These are phyloP conservation scores for Drosophila affinis DNA, from an alignment of 2,888 invertebrate genomes.

Conservation along the genomic window DNA sequence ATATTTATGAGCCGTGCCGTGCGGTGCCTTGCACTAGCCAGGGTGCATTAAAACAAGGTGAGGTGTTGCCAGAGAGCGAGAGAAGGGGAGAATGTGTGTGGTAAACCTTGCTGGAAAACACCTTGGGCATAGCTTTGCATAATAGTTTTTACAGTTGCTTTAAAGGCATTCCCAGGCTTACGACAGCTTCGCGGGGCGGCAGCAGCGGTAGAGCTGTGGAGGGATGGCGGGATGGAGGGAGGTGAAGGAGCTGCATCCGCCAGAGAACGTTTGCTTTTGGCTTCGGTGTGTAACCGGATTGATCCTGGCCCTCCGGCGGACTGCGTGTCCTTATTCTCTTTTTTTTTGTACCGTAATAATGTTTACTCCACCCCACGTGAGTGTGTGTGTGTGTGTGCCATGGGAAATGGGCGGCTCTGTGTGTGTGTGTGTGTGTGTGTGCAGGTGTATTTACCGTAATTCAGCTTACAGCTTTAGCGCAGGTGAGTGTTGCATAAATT, in stretches of 20 bases:
- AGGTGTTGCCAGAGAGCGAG: neutral
- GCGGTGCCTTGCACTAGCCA: neutral
- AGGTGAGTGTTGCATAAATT: conserved; percentile 71
- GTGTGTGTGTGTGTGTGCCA: conserved; percentile 12
- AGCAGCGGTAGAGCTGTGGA: neutral
- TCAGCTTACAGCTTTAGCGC: conserved; percentile 51
- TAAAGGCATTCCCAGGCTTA: conserved; percentile 17
- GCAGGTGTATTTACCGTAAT: conserved; percentile 51
- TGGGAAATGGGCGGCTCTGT: neutral
- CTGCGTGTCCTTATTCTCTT: conserved; percentile 29
- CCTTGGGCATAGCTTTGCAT: conserved; percentile 39
- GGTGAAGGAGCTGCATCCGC: neutral
- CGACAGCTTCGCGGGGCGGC: neutral
- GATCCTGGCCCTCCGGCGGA: conserved; percentile 31
- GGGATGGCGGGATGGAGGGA: no score
- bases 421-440: conserved; percentile 18
- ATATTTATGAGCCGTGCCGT: conserved; percentile 29
- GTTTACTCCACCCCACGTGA: conserved; percentile 13
- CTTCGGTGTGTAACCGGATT: conserved; percentile 46
- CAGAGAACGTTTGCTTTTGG: neutral
- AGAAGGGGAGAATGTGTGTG: neutral
- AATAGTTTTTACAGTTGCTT: conserved; percentile 45
- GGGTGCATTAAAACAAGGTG: neutral
- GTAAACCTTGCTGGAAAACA: conserved; percentile 6
- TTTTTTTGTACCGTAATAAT: conserved; percentile 47